Conservation (phyloP, 2,888 invertebrate genomes). For the Tineola bisselliella region DNA sequence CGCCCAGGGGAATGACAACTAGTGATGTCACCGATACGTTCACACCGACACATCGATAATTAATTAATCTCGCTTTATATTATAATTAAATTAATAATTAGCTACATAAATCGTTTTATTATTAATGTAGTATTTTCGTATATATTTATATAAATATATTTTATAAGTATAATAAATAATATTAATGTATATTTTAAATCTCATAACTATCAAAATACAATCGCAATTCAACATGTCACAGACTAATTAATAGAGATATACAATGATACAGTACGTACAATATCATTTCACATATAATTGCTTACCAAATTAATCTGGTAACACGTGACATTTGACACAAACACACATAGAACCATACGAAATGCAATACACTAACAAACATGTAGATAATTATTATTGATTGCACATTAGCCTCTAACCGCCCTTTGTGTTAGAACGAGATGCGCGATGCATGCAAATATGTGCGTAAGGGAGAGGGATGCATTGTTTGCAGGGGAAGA, state of each 20-base stretch:
- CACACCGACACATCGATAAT: too few species aligned
- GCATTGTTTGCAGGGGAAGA: not conserved
- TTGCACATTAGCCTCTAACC: constrained; percentile 48
- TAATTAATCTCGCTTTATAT: too few species aligned
- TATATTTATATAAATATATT: too few species aligned
- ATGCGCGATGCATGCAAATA: constrained; percentile 17
- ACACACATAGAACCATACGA: constrained; percentile 4
- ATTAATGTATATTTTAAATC: not conserved
- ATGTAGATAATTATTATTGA: constrained; percentile 64
- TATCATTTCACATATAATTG: constrained; percentile 28
- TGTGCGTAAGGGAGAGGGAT: constrained; percentile 22
- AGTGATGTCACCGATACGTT: not conserved
- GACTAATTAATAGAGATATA: not conserved
- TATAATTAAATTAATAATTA: too few species aligned
- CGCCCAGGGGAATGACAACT: constrained; percentile 25
- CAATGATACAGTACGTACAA: not conserved
- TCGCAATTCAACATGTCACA: constrained; percentile 1
- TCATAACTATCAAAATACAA: not conserved
- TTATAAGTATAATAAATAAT: too few species aligned
- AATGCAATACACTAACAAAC: constrained; percentile 47
- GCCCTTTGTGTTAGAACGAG: constrained; percentile 22
- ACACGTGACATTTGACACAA: constrained; percentile 49
- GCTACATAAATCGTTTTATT: too few species aligned
- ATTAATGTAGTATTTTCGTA: too few species aligned
- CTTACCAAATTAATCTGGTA: constrained; percentile 48